phyloP scores from a whole-genome alignment of 1,140 invertebrate genomes.

The Sarcophaga bullata region DNA sequence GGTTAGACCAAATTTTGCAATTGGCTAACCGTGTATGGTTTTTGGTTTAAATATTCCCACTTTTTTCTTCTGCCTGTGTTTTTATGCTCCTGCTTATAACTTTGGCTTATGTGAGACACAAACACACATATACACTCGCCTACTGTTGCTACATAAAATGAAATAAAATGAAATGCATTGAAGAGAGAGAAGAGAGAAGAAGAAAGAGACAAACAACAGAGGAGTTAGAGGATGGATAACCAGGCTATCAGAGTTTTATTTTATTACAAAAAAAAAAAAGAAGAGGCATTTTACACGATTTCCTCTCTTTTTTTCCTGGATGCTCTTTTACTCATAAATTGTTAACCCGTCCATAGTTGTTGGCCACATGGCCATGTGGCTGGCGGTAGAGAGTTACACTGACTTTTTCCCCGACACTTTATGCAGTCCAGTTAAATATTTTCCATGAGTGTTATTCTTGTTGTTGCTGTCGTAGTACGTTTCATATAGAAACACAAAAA shows the following conservation, averaged over 20 bases:
- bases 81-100: neutral
- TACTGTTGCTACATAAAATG: too few species aligned
- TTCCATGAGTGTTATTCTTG: too few species aligned
- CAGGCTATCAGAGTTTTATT: neutral
- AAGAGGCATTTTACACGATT: too few species aligned
- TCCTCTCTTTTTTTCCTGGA: too few species aligned
- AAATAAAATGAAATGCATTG: too few species aligned
- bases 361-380: constrained; percentile 10
- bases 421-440: too few species aligned
- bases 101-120: neutral
- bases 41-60: neutral
- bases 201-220: too few species aligned
- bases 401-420: neutral
- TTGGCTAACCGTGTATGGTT: constrained; percentile 23
- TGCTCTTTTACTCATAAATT: constrained; percentile 10
- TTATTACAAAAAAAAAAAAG: too few species aligned
- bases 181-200: too few species aligned
- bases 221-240: neutral
- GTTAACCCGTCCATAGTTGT: constrained; percentile 8
- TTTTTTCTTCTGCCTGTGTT: neutral
- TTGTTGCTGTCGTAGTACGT: too few species aligned
- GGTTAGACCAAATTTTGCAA: constrained; percentile 26
- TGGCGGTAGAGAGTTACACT: neutral
- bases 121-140: too few species aligned
- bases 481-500: too few species aligned